Percentiles rank a stretch among this genome's conserved stretches.
These are phyloP conservation scores for Gavialis gangeticus DNA, from an alignment of 2,113 vertebrate genomes.

Conservation along the genomic window DNA sequence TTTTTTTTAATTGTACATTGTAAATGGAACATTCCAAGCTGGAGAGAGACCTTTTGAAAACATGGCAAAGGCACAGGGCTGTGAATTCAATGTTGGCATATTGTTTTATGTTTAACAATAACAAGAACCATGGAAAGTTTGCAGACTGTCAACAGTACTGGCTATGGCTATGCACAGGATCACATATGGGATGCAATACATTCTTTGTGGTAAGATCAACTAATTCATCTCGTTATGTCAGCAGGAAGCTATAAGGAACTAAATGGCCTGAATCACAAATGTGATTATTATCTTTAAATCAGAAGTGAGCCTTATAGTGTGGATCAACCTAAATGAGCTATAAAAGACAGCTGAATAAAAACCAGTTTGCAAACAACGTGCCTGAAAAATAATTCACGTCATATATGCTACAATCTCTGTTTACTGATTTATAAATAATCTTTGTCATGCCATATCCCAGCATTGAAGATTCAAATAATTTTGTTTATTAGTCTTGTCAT, in stretches of 20 bases:
- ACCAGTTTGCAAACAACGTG: background rate
- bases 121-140: background rate
- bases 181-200: background rate
- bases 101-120: conserved; percentile 15
- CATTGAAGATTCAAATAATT: background rate
- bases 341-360: conserved; percentile 21
- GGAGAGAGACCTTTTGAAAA: conserved; percentile 8
- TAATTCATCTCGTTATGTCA: conserved; percentile 36
- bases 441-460: background rate
- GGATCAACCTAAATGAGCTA: background rate
- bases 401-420: background rate
- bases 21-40: conserved; percentile 13
- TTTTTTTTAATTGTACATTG: background rate
- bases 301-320: background rate
- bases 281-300: background rate
- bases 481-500: background rate
- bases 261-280: background rate
- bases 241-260: conserved; percentile 26
- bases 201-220: background rate
- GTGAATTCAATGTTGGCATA: background rate
- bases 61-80: background rate
- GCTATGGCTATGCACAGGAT: background rate
- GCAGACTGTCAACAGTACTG: background rate
- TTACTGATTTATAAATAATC: background rate
- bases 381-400: background rate